phyloP scores from a whole-genome alignment of 2,888 invertebrate species.

The Pristionchus exspectatus region DNA sequence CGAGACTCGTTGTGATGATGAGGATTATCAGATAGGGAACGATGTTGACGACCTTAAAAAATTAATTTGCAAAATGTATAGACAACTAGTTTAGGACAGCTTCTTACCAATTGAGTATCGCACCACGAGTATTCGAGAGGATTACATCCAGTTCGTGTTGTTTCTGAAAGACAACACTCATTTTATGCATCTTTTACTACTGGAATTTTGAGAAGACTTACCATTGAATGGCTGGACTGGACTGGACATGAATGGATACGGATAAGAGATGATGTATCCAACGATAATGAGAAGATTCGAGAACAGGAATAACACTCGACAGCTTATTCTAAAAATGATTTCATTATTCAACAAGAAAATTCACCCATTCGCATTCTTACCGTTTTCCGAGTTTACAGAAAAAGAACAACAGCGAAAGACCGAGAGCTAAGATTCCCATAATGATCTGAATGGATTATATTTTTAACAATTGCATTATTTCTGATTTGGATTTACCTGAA shows the following conservation, averaged over 20 bases:
- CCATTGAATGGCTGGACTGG: conserved; percentile 1
- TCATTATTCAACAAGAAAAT: neutral
- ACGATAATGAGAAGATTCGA: neutral
- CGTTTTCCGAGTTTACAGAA: neutral
- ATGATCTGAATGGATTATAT: neutral
- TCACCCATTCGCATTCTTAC: neutral
- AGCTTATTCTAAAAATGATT: neutral
- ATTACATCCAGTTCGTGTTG: conserved; percentile 5
- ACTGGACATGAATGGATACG: neutral
- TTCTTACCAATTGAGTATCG: neutral
- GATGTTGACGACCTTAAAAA: neutral
- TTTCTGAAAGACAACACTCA: neutral
- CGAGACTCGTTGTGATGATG: neutral
- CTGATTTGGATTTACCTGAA: neutral
- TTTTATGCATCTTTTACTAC: neutral
- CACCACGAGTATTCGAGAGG: neutral
- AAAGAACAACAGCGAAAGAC: neutral
- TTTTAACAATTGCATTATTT: neutral
- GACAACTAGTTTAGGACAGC: too few species aligned
- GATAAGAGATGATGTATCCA: neutral
- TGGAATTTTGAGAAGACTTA: neutral
- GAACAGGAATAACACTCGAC: neutral
- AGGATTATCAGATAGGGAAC: neutral
- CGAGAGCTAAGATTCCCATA: neutral
- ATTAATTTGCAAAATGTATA: conserved; percentile 52